phyloP scores from a whole-genome alignment of 2,797 vertebrate genomes.

The Chelmon rostratus region DNA sequence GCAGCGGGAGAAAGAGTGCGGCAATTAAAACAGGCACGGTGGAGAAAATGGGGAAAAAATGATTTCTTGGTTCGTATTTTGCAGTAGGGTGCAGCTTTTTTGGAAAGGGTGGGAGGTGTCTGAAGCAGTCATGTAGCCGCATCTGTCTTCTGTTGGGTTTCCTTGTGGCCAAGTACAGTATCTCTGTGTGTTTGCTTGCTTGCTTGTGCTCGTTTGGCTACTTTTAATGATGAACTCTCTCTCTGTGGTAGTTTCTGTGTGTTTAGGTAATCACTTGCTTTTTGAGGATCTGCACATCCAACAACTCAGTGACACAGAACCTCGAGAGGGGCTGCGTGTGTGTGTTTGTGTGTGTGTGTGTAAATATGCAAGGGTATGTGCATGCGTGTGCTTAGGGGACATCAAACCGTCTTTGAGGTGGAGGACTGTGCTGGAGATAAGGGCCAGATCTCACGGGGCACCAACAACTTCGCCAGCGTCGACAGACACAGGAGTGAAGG shows the following conservation, averaged over 20 bases:
- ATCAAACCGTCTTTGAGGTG: constrained; percentile 75
- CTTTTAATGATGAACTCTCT: constrained; percentile 28
- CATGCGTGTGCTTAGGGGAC: constrained; percentile 31
- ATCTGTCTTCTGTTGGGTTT: neutral
- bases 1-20: constrained; percentile 20
- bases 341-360: constrained; percentile 20
- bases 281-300: constrained; percentile 20
- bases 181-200: neutral
- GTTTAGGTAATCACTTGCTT: constrained; percentile 31
- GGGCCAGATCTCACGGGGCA: constrained; percentile 66
- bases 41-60: neutral
- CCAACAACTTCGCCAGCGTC: constrained; percentile 54
- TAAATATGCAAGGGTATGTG: constrained; percentile 18
- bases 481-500: constrained; percentile 58
- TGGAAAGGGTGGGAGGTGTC: neutral
- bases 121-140: neutral
- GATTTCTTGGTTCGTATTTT: neutral
- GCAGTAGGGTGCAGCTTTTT: neutral
- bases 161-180: neutral
- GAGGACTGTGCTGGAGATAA: constrained; percentile 72
- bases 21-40: constrained; percentile 43
- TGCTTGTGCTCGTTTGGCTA: constrained; percentile 7
- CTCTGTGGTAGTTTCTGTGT: neutral
- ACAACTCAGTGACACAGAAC: neutral
- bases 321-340: constrained; percentile 15